A percentile compares a stretch with the other conserved stretches of the same genome.
Conservation (phyloP, 2,888 invertebrate species). For the Tetragonula carbonaria region DNA sequence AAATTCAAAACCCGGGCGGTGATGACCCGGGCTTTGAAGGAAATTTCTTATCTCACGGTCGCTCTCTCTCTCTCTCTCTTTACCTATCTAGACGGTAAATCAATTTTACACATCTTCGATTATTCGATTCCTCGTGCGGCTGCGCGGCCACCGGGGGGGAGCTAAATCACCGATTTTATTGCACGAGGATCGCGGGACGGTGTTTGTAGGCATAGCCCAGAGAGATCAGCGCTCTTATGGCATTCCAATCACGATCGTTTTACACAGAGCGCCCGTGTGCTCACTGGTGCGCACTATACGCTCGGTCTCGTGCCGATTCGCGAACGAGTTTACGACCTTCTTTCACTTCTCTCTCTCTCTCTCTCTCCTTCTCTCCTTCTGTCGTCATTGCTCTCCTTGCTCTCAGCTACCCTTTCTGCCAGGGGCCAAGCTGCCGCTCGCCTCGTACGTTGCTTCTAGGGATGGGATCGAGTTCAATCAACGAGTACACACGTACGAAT, state of each 20-base stretch:
- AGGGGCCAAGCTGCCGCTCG: conserved; percentile 39
- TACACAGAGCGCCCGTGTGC: conserved; percentile 27
- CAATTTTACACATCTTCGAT: conserved; percentile 59
- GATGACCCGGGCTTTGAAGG: conserved; percentile 15
- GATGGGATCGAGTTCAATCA: no score
- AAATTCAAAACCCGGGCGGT: conserved; percentile 36
- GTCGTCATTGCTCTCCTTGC: not conserved
- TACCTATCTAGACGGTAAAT: conserved; percentile 48
- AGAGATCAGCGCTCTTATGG: conserved; percentile 36
- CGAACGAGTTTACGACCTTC: conserved; percentile 56
- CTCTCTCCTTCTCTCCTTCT: not conserved
- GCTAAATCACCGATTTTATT: conserved; percentile 63
- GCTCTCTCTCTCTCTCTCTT: no score
- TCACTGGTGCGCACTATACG: conserved; percentile 2
- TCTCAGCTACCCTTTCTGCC: conserved; percentile 16
- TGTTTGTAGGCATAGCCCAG: not conserved
- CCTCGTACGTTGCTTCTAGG: conserved; percentile 44
- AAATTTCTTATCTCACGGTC: conserved; percentile 30
- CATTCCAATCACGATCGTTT: conserved; percentile 68
- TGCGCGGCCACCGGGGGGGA: not conserved
- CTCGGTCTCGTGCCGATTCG: conserved; percentile 63
- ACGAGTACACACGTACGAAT: no score
- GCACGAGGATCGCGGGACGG: conserved; percentile 18
- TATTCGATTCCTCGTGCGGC: conserved; percentile 48
- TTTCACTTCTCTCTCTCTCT: not conserved